These are phyloP conservation scores for Spea bombifrons DNA, from an alignment of 2,113 vertebrate species.

Conservation along the genomic window DNA sequence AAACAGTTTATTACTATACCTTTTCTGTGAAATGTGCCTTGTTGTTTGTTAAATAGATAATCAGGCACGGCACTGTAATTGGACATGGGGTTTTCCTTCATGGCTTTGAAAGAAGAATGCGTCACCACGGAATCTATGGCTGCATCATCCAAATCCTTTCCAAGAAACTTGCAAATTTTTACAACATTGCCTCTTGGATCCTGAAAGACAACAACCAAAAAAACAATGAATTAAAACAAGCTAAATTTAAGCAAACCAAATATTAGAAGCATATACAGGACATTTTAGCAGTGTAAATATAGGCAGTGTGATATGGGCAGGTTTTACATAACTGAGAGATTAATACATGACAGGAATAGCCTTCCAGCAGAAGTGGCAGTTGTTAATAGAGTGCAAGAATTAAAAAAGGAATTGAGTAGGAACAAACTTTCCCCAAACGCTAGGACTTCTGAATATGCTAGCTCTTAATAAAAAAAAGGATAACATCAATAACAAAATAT, in stretches of 20 bases:
- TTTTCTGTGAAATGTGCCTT: conserved; percentile 61
- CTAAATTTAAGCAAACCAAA: no score
- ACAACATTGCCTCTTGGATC: conserved; percentile 56
- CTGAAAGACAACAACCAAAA: conserved; percentile 39
- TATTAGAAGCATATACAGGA: neutral
- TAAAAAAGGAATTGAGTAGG: no score
- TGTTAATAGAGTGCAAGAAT: no score
- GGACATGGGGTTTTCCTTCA: conserved; percentile 61
- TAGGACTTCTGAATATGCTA: no score
- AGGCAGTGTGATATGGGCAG: no score
- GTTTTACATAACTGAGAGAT: no score
- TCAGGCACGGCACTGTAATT: conserved; percentile 59
- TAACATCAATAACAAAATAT: no score
- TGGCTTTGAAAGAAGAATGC: conserved; percentile 61
- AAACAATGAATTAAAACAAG: neutral
- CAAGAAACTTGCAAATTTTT: conserved; percentile 60
- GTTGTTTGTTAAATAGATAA: conserved; percentile 30
- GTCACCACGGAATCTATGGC: conserved; percentile 54
- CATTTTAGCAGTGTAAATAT: no score
- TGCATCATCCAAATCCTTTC: conserved; percentile 53
- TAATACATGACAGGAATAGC: no score
- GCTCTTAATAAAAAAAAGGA: no score
- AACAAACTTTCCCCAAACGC: no score
- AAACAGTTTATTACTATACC: conserved; percentile 47
- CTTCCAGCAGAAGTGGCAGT: no score